These are phyloP conservation scores for Pheosia gnoma DNA, from an alignment of 2,888 invertebrate species.

Conservation along the genomic window DNA sequence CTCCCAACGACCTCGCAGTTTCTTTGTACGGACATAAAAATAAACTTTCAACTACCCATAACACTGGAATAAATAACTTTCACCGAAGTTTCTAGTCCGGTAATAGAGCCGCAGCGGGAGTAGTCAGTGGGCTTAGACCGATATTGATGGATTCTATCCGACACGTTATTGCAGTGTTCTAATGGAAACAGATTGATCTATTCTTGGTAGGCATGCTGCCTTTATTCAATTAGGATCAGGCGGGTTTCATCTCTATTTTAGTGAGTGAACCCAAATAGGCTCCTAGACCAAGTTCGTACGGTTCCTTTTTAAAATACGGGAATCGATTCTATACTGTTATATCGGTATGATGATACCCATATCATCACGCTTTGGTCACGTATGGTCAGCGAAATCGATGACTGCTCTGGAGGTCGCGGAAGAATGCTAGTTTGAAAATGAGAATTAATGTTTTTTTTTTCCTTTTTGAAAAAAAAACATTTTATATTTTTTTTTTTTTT, in stretches of 20 bases:
- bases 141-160: conserved; percentile 44
- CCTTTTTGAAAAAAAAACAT: no score
- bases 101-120: conserved; percentile 27
- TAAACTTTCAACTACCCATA: conserved; percentile 22
- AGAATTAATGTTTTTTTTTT: no score
- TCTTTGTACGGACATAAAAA: conserved; percentile 18
- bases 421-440: no score
- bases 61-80: conserved; percentile 24
- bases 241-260: conserved; percentile 34
- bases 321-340: no score
- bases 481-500: no score
- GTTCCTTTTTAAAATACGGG: background rate
- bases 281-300: background rate
- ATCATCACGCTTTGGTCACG: no score
- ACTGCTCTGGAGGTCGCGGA: no score
- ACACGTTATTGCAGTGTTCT: conserved; percentile 39
- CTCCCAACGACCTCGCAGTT: conserved; percentile 18
- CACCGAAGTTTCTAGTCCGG: conserved; percentile 16
- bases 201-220: conserved; percentile 33
- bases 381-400: no score
- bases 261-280: conserved; percentile 3
- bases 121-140: conserved; percentile 31
- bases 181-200: conserved; percentile 50
- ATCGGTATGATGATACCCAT: no score
- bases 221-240: conserved; percentile 38